These are phyloP conservation scores for Conus canariensis DNA, from an alignment of 2,888 invertebrate genomes.

Conservation along the genomic window DNA sequence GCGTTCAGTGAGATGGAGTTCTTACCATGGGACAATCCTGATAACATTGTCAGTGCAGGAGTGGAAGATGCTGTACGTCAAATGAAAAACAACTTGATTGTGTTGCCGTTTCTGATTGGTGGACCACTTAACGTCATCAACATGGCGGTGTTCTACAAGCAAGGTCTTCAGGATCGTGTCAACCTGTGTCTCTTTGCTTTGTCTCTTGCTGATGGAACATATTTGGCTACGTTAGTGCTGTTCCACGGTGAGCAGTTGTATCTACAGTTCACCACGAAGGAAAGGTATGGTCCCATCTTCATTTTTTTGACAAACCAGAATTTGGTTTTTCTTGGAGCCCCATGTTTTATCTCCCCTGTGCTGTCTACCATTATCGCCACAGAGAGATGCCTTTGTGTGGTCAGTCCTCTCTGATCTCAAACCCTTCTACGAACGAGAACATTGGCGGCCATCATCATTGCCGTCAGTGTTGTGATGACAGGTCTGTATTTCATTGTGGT, in stretches of 20 bases:
- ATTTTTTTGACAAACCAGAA: neutral
- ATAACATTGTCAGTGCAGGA: too few species aligned
- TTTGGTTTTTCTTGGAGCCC: neutral
- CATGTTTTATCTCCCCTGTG: neutral
- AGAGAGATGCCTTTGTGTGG: neutral
- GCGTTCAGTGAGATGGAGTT: neutral
- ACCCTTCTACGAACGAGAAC: neutral
- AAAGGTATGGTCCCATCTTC: neutral
- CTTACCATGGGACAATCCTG: neutral
- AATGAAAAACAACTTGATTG: neutral
- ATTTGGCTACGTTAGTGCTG: neutral
- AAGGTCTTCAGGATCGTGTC: neutral
- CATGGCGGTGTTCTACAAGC: constrained; percentile 12
- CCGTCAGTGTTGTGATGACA: neutral
- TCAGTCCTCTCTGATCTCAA: neutral
- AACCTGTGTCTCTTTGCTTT: neutral
- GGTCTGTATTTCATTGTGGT: neutral
- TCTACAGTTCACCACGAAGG: neutral
- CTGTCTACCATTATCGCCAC: neutral
- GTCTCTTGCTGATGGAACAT: neutral
- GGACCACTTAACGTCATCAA: constrained; percentile 13
- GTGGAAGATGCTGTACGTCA: neutral
- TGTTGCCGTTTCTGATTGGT: neutral
- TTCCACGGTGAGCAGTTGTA: neutral
- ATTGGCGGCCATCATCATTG: neutral